phyloP scores from a whole-genome alignment of 2,113 vertebrate genomes.

The Parus major region DNA sequence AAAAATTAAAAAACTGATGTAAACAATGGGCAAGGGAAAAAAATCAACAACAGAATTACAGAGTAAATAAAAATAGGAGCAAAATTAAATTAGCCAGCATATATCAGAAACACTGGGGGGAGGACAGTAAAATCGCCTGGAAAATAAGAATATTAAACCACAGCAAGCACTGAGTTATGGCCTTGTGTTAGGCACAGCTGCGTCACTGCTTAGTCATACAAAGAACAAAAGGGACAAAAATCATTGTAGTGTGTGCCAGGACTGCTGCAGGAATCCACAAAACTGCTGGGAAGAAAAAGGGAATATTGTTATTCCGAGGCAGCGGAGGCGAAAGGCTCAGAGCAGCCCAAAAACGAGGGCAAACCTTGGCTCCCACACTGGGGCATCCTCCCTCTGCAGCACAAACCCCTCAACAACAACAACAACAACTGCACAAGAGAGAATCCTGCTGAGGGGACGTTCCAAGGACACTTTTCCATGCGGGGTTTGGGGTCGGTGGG shows the following conservation, averaged over 20 bases:
- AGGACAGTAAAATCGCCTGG: constrained; percentile 59
- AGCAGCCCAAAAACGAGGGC: not conserved
- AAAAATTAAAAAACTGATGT: constrained; percentile 94
- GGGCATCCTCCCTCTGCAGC: not conserved
- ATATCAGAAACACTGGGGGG: constrained; percentile 64
- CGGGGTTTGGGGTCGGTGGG: not conserved
- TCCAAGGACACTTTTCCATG: not conserved
- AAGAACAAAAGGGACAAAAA: not conserved
- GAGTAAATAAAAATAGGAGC: constrained; percentile 81
- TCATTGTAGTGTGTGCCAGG: not conserved
- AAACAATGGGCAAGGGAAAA: constrained; percentile 85
- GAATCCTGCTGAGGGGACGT: fast-evolving
- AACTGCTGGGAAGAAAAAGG: constrained; percentile 52
- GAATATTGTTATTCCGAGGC: constrained; percentile 29
- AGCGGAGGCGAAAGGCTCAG: not conserved
- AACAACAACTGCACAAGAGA: not conserved
- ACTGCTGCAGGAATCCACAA: constrained; percentile 47
- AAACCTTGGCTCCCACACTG: not conserved
- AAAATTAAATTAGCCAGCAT: constrained; percentile 76
- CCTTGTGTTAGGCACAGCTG: constrained; percentile 63
- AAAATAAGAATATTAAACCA: constrained; percentile 64
- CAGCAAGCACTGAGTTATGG: constrained; percentile 57
- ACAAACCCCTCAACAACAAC: not conserved
- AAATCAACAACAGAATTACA: constrained; percentile 88
- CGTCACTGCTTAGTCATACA: constrained; percentile 51